These are phyloP conservation scores for Acinonyx jubatus DNA, from an alignment of 2,113 vertebrate genomes.

Conservation along the genomic window DNA sequence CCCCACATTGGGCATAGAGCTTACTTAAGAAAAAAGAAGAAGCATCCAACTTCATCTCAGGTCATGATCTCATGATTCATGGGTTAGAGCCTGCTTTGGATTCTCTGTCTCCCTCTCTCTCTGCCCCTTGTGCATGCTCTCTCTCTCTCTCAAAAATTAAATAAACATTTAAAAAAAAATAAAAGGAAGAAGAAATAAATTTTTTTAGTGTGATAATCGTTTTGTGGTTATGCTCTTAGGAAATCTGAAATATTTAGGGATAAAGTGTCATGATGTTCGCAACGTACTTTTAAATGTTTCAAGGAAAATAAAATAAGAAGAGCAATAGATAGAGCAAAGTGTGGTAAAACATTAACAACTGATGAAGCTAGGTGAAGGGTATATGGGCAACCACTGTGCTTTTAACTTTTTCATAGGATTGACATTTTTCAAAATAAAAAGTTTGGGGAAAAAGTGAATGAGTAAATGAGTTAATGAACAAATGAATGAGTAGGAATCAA, in stretches of 20 bases:
- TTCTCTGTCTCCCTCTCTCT: too few species aligned
- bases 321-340: background rate
- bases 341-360: background rate
- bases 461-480: background rate
- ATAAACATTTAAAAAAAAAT: background rate
- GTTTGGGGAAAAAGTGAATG: background rate
- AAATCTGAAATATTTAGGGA: background rate
- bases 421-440: background rate
- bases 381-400: background rate
- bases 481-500: background rate
- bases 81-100: too few species aligned
- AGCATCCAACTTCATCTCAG: too few species aligned
- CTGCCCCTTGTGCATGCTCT: too few species aligned
- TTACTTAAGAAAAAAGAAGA: background rate
- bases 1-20: background rate
- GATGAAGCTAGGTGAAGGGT: background rate
- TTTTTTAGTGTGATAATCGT: background rate
- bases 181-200: background rate
- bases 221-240: slow-evolving; percentile 7
- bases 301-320: background rate
- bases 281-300: background rate
- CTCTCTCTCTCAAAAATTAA: too few species aligned
- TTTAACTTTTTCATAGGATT: background rate
- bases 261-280: background rate
- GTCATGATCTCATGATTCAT: too few species aligned